phyloP scores from a whole-genome alignment of 2,888 invertebrate genomes.

The Dynastes maya region DNA sequence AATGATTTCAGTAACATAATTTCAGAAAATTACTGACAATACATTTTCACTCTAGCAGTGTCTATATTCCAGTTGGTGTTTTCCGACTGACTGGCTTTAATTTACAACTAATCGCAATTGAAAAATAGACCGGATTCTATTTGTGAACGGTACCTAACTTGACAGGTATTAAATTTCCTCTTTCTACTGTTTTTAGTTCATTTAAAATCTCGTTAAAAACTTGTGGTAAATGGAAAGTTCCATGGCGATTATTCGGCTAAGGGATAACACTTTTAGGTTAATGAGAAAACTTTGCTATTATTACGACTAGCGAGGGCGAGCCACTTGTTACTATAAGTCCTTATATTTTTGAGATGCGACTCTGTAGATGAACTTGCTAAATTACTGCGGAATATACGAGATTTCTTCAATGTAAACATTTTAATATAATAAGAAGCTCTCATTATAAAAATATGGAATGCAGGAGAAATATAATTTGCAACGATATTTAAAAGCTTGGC shows the following conservation, averaged over 20 bases:
- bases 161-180: constrained; percentile 43
- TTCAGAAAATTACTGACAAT: constrained; percentile 6
- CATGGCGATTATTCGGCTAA: constrained; percentile 36
- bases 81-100: constrained; percentile 8
- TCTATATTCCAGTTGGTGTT: neutral
- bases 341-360: too few relatives aligned
- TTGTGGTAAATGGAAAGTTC: constrained; percentile 42
- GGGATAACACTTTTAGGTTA: constrained; percentile 41
- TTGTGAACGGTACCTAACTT: constrained; percentile 4
- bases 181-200: constrained; percentile 34
- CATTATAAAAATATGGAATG: too few relatives aligned
- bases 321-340: neutral
- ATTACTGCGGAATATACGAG: too few relatives aligned
- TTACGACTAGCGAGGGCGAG: constrained; percentile 10
- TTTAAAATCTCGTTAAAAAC: constrained; percentile 44
- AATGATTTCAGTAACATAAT: neutral
- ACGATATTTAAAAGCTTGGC: too few relatives aligned
- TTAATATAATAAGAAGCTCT: too few relatives aligned
- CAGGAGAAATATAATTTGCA: too few relatives aligned
- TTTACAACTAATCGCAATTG: constrained; percentile 19
- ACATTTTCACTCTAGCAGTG: neutral
- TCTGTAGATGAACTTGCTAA: too few relatives aligned
- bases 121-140: constrained; percentile 21
- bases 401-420: too few relatives aligned
- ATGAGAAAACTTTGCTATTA: constrained; percentile 42